Evolutionary conservation across 2,888 invertebrate species (phyloP), one percentile per base, ranked within the genome.

Genomic region (Pseudococcus viburni): DNA sequence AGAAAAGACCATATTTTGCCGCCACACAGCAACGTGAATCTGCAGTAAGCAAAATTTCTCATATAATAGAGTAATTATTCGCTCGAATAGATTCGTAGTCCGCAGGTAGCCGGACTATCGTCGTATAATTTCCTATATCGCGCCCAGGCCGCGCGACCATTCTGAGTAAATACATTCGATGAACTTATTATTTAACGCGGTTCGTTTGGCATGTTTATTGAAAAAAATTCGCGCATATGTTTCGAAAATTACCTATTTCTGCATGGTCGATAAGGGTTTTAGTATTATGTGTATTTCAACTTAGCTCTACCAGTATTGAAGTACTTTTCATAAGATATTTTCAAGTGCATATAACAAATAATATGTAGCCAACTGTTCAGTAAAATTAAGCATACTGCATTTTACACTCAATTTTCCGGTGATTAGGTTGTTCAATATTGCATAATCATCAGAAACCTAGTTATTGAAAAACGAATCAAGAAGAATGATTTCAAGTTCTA

Each of bases 11-110:
- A 42, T 42, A 42, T 9, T 59, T 64, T 19, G 8, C 64, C n/a
- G 64, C 64, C 64, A 6, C 64, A 51, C 48, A 51, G 48, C 48
- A 12, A 51, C 48, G 15, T 15, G 55, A 55, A 55, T 17, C 55
- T 55, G 17, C 6, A n/a, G n/a, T n/a, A 6, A 17, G 12, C 26
- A 68, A 33, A 15, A 26, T 26, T 68, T 19, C 11, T 68, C 68
- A 68, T 26, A 26, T 26, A 26, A 68, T 26, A 11, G 68, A 68
- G 68, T 68, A 68, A 68, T 68, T 68, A 68, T 68, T 26, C 68
- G 68, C 68, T 68, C 68, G 68, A 68, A 68, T 68, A 68, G 68
- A 26, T 68, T 26, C 68, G 11, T 12, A 68, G 68, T 68, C 68
- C 68, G 1, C 26, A 68, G 68, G 22, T 68, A 68, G 26, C 11